phyloP scores from a whole-genome alignment of 2,113 vertebrate genomes.

The Pandion haliaetus region DNA sequence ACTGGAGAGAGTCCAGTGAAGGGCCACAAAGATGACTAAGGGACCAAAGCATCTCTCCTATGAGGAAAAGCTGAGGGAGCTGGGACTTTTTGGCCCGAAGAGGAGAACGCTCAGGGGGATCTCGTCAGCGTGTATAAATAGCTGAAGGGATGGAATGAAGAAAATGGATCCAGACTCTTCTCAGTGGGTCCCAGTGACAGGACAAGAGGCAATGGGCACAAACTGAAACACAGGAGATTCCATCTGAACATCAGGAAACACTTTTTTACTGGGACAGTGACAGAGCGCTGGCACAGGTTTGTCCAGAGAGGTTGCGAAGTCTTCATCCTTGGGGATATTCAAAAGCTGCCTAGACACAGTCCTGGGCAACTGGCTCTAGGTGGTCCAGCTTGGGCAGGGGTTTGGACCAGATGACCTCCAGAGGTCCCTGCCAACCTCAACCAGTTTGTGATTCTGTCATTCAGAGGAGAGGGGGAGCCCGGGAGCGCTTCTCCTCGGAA shows the following conservation, averaged over 20 bases:
- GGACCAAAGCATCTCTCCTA: no score
- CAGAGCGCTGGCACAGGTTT: background rate
- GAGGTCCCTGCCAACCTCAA: no score
- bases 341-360: accelerated
- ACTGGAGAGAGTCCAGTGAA: background rate
- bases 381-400: background rate
- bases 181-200: background rate
- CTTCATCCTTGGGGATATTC: no score
- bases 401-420: no score
- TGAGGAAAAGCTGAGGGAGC: background rate
- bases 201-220: background rate
- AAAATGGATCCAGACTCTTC: background rate
- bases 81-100: background rate
- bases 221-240: background rate
- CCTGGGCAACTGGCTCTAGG: background rate
- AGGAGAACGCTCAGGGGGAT: background rate
- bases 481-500: no score
- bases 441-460: no score
- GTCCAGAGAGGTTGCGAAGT: background rate
- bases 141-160: background rate
- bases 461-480: no score
- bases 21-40: no score
- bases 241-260: background rate
- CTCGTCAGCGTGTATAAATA: background rate
- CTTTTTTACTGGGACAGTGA: no score